These are phyloP conservation scores for Callocephalon fimbriatum DNA, from an alignment of 2,113 vertebrate species.

Conservation along the genomic window DNA sequence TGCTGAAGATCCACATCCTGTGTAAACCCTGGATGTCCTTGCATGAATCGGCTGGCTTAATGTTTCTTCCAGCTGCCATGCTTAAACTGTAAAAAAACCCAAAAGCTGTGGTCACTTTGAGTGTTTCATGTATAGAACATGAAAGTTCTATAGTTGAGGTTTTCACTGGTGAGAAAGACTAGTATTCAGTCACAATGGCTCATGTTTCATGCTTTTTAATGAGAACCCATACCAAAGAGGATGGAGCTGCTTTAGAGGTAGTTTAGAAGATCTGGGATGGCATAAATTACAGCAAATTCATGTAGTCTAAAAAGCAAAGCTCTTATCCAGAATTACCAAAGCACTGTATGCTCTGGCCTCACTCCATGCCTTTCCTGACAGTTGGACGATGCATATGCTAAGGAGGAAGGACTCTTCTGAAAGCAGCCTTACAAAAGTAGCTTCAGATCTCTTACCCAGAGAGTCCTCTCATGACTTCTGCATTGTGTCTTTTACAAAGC, in stretches of 20 bases:
- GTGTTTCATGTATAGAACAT: background rate
- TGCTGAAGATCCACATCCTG: background rate
- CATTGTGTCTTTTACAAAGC: background rate
- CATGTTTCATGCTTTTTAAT: background rate
- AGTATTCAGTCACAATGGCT: background rate
- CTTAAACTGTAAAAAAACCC: background rate
- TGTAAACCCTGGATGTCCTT: background rate
- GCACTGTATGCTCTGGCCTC: background rate
- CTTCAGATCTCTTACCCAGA: background rate
- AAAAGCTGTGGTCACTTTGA: fast-evolving
- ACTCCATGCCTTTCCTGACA: background rate
- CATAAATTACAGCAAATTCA: background rate
- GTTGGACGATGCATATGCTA: background rate
- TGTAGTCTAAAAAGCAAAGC: background rate
- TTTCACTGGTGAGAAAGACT: background rate
- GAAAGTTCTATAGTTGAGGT: background rate
- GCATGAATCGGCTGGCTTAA: background rate
- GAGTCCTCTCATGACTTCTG: background rate
- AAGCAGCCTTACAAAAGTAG: background rate
- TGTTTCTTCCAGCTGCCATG: background rate
- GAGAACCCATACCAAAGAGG: background rate
- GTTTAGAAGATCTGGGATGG: background rate
- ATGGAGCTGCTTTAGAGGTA: background rate
- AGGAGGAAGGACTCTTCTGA: background rate
- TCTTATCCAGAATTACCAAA: background rate